Percentiles rank a stretch among this genome's conserved stretches.
phyloP scores from a whole-genome alignment of 2,888 invertebrate genomes.

The Gymnocheta viridis region DNA sequence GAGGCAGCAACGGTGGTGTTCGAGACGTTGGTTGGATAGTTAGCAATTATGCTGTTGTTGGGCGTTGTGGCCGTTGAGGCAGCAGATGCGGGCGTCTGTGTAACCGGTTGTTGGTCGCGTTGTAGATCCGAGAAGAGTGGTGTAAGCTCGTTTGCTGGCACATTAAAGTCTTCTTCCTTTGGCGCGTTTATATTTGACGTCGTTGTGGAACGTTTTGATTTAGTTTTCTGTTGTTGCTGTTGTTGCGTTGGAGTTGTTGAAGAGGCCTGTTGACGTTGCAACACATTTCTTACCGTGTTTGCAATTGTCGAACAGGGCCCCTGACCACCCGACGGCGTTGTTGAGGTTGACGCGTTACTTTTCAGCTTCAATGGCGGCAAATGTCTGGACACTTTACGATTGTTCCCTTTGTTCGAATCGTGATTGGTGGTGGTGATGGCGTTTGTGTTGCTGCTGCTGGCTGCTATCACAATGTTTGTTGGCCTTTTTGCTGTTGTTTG shows the following conservation, averaged over 20 bases:
- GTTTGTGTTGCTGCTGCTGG: slow-evolving; percentile 8
- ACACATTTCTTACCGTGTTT: slow-evolving; percentile 74
- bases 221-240: slow-evolving; percentile 58
- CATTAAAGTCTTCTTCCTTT: slow-evolving; percentile 63
- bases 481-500: slow-evolving; percentile 8
- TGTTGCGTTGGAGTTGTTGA: slow-evolving; percentile 65
- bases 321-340: slow-evolving; percentile 54
- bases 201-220: slow-evolving; percentile 64
- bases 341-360: slow-evolving; percentile 41
- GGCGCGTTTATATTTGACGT: slow-evolving; percentile 68
- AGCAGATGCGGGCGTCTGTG: slow-evolving; percentile 27
- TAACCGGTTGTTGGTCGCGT: slow-evolving; percentile 40
- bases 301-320: slow-evolving; percentile 71
- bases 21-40: slow-evolving; percentile 51
- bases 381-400: slow-evolving; percentile 60
- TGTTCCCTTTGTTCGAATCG: slow-evolving; percentile 52
- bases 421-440: slow-evolving; percentile 27
- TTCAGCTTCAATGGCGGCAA: slow-evolving; percentile 70
- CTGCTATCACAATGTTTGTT: slow-evolving; percentile 19
- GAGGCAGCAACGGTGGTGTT: slow-evolving; percentile 54
- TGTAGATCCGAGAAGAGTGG: slow-evolving; percentile 72
- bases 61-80: slow-evolving; percentile 46
- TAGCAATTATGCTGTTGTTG: slow-evolving; percentile 62
- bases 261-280: slow-evolving; percentile 77
- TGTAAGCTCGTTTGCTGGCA: slow-evolving; percentile 76